Evolutionary conservation across 1,140 invertebrate genomes (phyloP).

Genomic region (Argopecten irradians): DNA sequence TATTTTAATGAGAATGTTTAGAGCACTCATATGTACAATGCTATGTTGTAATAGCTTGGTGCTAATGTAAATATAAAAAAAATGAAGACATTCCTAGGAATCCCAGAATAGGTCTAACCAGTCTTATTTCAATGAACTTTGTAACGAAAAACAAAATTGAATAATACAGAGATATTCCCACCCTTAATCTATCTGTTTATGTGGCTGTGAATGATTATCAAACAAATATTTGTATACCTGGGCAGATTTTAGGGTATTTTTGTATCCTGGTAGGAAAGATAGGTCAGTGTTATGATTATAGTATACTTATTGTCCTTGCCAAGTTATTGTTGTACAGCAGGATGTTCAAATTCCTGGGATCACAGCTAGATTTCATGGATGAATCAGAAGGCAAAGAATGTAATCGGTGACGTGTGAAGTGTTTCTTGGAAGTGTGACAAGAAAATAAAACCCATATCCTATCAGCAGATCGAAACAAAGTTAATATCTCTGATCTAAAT

Average conservation of each 20-base stretch:
- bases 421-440: conserved; percentile 4
- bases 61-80: too few relatives aligned
- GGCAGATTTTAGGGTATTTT: not conserved
- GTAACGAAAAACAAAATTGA: too few relatives aligned
- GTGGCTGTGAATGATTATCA: too few relatives aligned
- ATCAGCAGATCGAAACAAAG: not conserved
- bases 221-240: not conserved
- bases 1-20: too few relatives aligned
- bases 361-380: not conserved
- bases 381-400: not conserved
- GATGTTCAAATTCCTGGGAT: not conserved
- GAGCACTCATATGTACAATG: too few relatives aligned
- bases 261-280: not conserved
- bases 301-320: not conserved
- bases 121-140: too few relatives aligned
- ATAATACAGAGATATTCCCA: too few relatives aligned
- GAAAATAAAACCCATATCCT: conserved; percentile 5
- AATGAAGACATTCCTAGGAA: too few relatives aligned
- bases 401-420: not conserved
- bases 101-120: too few relatives aligned
- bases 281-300: not conserved
- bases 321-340: not conserved
- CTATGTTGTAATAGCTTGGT: too few relatives aligned
- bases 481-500: not conserved
- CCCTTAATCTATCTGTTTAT: too few relatives aligned